Conservation (phyloP, 1,140 invertebrate genomes). For the Lepidotrigona ventralis region DNA sequence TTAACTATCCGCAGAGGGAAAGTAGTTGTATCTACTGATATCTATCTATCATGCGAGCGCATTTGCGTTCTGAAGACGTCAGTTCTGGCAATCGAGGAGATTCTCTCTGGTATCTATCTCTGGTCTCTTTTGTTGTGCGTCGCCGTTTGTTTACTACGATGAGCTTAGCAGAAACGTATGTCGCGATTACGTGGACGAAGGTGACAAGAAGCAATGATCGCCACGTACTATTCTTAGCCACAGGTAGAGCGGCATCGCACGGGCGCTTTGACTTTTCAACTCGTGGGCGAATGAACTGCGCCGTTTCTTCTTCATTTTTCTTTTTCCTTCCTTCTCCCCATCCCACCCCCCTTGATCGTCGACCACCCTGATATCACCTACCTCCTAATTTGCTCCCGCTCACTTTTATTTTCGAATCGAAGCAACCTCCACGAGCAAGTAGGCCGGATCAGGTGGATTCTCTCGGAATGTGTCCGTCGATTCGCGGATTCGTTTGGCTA, state of each 20-base stretch:
- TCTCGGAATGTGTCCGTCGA: too few species aligned
- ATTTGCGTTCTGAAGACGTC: too few species aligned
- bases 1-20: too few species aligned
- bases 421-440: neutral
- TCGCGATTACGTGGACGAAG: slow-evolving; percentile 2
- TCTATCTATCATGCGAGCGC: too few species aligned
- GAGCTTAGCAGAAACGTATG: neutral
- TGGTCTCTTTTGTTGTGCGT: neutral
- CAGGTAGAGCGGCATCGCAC: neutral
- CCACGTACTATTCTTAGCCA: slow-evolving; percentile 42
- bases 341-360: too few species aligned
- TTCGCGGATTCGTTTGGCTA: too few species aligned
- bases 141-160: slow-evolving; percentile 16
- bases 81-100: too few species aligned
- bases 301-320: neutral
- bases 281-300: slow-evolving; percentile 42
- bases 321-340: too few species aligned
- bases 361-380: too few species aligned
- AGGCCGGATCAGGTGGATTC: too few species aligned
- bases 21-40: too few species aligned
- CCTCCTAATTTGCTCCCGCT: neutral
- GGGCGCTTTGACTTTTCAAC: slow-evolving; percentile 44
- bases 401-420: slow-evolving; percentile 30
- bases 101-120: neutral
- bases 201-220: slow-evolving; percentile 40